Conservation (phyloP, 2,888 invertebrate species). For the Eutolmus rufibarbis region DNA sequence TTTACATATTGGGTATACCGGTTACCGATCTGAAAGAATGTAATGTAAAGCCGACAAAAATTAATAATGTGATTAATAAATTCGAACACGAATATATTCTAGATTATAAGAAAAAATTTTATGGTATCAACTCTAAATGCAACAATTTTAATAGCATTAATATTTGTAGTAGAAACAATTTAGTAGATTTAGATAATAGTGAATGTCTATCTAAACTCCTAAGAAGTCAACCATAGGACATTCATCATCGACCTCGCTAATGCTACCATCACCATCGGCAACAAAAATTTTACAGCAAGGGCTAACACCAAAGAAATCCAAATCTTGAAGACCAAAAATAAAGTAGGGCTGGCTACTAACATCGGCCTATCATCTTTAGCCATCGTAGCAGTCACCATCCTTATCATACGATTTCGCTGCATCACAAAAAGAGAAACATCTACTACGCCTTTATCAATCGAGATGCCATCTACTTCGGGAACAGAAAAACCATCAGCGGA, state of each 20-base stretch:
- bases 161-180: neutral
- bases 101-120: neutral
- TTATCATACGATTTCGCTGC: too few relatives aligned
- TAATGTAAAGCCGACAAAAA: slow-evolving; percentile 46
- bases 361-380: too few relatives aligned
- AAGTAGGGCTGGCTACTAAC: too few relatives aligned
- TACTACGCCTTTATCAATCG: too few relatives aligned
- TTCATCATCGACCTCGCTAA: neutral
- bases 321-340: too few relatives aligned
- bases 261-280: neutral
- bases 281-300: too few relatives aligned
- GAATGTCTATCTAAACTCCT: neutral
- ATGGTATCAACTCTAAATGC: neutral
- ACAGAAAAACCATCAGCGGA: too few relatives aligned
- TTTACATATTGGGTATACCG: slow-evolving; percentile 45
- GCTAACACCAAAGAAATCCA: too few relatives aligned
- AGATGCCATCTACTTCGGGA: too few relatives aligned
- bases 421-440: too few relatives aligned
- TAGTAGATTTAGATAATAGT: too few relatives aligned
- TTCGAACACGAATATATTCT: slow-evolving; percentile 37
- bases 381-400: too few relatives aligned
- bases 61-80: slow-evolving; percentile 43
- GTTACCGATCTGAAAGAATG: slow-evolving; percentile 41
- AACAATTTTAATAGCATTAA: neutral
- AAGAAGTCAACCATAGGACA: neutral